phyloP scores from a whole-genome alignment of 2,888 invertebrate genomes.

The Dione juno region DNA sequence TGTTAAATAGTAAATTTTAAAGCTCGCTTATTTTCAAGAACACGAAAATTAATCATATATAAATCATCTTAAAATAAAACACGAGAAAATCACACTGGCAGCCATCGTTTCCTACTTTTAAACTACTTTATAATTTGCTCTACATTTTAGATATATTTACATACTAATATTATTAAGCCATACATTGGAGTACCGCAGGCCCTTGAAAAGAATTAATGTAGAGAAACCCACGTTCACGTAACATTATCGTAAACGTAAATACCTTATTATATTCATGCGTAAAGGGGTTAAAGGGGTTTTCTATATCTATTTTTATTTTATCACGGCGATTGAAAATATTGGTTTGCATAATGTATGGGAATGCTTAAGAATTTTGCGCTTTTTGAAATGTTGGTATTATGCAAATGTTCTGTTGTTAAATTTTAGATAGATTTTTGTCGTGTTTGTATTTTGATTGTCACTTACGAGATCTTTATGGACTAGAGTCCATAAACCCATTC shows the following conservation, averaged over 20 bases:
- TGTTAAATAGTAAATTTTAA: no score
- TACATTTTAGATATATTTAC: not conserved
- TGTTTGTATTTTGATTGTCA: not conserved
- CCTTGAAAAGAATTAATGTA: constrained; percentile 24
- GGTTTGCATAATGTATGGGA: constrained; percentile 17
- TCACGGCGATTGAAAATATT: constrained; percentile 32
- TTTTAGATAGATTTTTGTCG: not conserved
- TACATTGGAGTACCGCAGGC: not conserved
- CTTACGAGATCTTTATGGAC: no score
- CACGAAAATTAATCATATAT: no score
- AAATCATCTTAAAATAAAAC: no score
- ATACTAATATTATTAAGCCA: not conserved
- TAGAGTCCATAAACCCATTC: no score
- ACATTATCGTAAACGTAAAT: constrained; percentile 30
- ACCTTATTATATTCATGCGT: constrained; percentile 28
- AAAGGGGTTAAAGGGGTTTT: constrained; percentile 34
- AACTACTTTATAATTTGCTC: not conserved
- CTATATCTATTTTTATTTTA: constrained; percentile 40
- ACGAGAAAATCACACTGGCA: no score
- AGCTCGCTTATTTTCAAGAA: no score
- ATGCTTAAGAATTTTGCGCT: not conserved
- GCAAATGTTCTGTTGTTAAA: not conserved
- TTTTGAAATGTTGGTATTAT: not conserved
- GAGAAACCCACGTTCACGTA: constrained; percentile 9
- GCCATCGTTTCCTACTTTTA: no score